Evolutionary conservation across 2,797 vertebrate genomes (phyloP).

Genomic region (Iguana delicatissima): DNA sequence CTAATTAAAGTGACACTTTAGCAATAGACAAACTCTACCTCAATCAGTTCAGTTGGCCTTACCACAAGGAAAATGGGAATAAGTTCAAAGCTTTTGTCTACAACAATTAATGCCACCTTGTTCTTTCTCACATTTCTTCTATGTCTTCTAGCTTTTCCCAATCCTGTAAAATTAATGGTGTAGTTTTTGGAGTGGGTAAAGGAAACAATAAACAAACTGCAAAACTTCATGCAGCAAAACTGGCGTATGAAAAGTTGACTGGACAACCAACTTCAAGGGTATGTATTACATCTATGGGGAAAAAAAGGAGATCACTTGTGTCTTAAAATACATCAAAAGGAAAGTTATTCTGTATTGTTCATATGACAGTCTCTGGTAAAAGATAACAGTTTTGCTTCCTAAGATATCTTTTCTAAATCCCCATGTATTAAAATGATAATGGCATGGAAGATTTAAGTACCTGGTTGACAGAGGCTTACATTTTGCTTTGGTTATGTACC

Average conservation of each 20-base stretch:
- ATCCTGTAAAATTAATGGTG: slow-evolving; percentile 55
- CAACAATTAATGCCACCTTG: not conserved
- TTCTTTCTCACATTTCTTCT: not conserved
- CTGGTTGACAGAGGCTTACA: not conserved
- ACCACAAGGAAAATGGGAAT: not conserved
- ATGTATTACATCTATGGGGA: slow-evolving; percentile 41
- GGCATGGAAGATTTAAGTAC: not conserved
- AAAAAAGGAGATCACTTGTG: not conserved
- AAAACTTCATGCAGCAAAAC: slow-evolving; percentile 72
- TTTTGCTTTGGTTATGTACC: not conserved
- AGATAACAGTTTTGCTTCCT: not conserved
- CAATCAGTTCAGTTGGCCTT: not conserved
- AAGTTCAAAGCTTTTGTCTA: not conserved
- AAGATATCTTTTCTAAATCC: not conserved
- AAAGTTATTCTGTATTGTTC: not conserved
- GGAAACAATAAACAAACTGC: slow-evolving; percentile 63
- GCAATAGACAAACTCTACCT: too few species aligned
- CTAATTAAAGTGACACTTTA: too few species aligned
- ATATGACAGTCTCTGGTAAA: not conserved
- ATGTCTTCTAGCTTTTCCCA: slow-evolving; percentile 66
- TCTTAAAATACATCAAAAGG: not conserved
- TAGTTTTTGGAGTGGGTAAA: not conserved
- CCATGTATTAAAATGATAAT: too few species aligned
- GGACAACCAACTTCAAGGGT: not conserved
- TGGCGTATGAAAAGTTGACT: slow-evolving; percentile 27